These are phyloP conservation scores for Myzus persicae DNA, from an alignment of 1,140 invertebrate genomes.

Conservation along the genomic window DNA sequence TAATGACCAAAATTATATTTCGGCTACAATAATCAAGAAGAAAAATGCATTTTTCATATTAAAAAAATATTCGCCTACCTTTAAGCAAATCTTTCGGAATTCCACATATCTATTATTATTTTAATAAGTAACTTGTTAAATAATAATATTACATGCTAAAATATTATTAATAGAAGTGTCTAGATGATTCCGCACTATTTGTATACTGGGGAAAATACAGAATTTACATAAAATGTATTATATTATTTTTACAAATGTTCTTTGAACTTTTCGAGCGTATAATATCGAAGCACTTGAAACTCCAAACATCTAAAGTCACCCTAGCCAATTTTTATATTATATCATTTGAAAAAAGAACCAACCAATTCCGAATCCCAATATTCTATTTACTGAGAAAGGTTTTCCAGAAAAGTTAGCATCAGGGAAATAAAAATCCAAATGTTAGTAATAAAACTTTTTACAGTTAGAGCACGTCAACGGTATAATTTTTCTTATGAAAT, in stretches of 20 bases:
- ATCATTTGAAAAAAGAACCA: not conserved
- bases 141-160: not conserved
- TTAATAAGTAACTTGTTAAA: not conserved
- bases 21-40: not conserved
- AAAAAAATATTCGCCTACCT: not conserved
- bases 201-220: not conserved
- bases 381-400: not conserved
- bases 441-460: slow-evolving; percentile 1
- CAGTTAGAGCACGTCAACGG: not conserved
- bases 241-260: not conserved
- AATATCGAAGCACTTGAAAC: not conserved
- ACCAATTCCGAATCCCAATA: not conserved
- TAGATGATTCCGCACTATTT: not conserved
- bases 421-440: not conserved
- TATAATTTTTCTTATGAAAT: not conserved
- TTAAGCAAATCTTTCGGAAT: not conserved
- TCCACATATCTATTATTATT: not conserved
- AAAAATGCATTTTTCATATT: not conserved
- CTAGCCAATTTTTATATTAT: slow-evolving; percentile 21
- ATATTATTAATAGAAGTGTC: not conserved
- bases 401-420: not conserved
- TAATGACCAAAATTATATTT: too few relatives aligned
- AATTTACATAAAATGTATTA: slow-evolving; percentile 21
- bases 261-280: not conserved
- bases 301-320: not conserved